Percentiles rank a stretch among this genome's conserved stretches.
Conservation (phyloP, 1,140 invertebrate genomes). For the Anastrepha obliqua region DNA sequence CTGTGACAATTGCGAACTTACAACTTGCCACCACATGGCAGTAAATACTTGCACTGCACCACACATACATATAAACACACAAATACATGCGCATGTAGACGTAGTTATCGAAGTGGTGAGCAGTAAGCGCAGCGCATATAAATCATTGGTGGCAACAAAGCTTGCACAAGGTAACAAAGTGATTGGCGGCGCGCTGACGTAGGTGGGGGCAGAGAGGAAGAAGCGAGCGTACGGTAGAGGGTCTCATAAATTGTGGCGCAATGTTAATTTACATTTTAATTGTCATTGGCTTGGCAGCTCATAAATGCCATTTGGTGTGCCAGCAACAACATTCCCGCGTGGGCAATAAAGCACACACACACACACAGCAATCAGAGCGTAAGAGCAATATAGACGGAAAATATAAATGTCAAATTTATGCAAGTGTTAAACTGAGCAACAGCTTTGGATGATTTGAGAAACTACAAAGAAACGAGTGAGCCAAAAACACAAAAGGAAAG, state of each 20-base stretch:
- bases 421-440: conserved; percentile 28
- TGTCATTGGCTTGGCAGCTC: conserved; percentile 45
- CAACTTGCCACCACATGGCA: conserved; percentile 30
- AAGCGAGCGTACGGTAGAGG: not conserved
- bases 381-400: not conserved
- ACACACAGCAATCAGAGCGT: not conserved
- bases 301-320: conserved; percentile 27
- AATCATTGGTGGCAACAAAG: conserved; percentile 18
- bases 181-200: conserved; percentile 6
- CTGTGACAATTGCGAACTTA: conserved; percentile 45
- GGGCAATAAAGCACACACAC: not conserved
- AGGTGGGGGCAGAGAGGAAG: not conserved
- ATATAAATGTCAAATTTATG: not conserved
- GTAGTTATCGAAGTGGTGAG: not conserved
- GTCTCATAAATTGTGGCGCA: conserved; percentile 39
- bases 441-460: not conserved
- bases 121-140: not conserved
- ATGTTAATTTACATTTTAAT: conserved; percentile 53
- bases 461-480: not conserved
- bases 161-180: conserved; percentile 37
- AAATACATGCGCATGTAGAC: not conserved
- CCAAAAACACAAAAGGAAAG: not conserved
- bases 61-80: not conserved
- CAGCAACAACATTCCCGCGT: not conserved
- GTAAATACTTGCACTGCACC: not conserved